Conservation (phyloP, 1,140 invertebrate species). For the Gryon sp. region DNA sequence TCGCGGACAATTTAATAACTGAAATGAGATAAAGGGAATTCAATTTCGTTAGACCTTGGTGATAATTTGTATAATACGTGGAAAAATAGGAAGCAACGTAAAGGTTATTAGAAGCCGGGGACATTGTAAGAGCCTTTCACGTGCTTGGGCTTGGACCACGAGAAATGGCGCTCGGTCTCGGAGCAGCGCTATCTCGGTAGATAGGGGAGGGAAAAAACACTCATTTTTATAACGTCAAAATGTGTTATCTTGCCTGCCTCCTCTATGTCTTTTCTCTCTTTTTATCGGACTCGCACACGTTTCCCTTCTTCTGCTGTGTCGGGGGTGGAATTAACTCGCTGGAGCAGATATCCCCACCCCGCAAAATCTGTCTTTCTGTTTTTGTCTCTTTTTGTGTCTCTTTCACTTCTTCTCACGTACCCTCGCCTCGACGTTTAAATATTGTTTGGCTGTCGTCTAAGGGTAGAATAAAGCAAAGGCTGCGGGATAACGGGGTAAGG, state of each 20-base stretch:
- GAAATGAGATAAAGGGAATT: slow-evolving; percentile 38
- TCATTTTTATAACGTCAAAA: slow-evolving; percentile 78
- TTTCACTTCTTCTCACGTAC: slow-evolving; percentile 29
- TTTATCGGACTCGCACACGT: slow-evolving; percentile 45
- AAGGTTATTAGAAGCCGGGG: slow-evolving; percentile 31
- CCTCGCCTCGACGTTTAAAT: slow-evolving; percentile 54
- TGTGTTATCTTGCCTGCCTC: slow-evolving; percentile 72
- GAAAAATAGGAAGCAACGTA: slow-evolving; percentile 21
- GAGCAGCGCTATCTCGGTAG: slow-evolving; percentile 70
- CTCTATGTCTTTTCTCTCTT: slow-evolving; percentile 59
- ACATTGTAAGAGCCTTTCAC: slow-evolving; percentile 37
- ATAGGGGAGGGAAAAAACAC: slow-evolving; percentile 75
- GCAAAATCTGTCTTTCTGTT: too few species aligned
- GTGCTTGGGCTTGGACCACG: slow-evolving; percentile 42
- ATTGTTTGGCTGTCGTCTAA: slow-evolving; percentile 57
- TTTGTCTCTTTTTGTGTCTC: slow-evolving; percentile 53
- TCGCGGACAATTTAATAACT: slow-evolving; percentile 29
- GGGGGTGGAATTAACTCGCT: too few species aligned
- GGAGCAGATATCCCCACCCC: too few species aligned
- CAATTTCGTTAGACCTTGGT: slow-evolving; percentile 31
- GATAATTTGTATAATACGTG: slow-evolving; percentile 43
- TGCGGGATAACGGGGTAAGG: slow-evolving; percentile 43
- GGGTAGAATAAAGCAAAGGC: slow-evolving; percentile 53
- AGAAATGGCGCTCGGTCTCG: slow-evolving; percentile 62
- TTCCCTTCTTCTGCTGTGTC: too few species aligned